phyloP scores from a whole-genome alignment of 2,888 invertebrate genomes.

The Myathropa florea region DNA sequence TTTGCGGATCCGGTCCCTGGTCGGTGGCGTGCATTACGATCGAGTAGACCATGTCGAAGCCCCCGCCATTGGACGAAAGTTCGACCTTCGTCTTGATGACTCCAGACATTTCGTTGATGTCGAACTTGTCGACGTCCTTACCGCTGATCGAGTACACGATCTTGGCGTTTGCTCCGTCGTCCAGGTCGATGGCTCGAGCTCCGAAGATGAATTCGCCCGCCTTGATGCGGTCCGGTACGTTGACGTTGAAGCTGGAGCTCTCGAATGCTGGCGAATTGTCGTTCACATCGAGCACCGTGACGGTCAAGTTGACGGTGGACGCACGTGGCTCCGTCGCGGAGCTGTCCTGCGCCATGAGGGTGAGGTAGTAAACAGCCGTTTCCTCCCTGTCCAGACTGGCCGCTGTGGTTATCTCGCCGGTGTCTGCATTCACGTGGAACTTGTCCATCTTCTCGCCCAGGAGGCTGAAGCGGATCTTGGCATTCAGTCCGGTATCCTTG shows the following conservation, averaged over 20 bases:
- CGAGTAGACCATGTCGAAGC: conserved; percentile 84
- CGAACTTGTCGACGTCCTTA: conserved; percentile 89
- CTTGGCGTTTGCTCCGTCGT: conserved; percentile 90
- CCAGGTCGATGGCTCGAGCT: conserved; percentile 91
- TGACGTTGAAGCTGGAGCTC: conserved; percentile 87
- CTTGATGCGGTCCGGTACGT: conserved; percentile 90
- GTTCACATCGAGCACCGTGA: conserved; percentile 90
- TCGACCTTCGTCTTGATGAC: conserved; percentile 91
- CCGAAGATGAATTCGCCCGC: conserved; percentile 94
- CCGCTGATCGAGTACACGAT: conserved; percentile 90
- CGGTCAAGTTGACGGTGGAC: conserved; percentile 91
- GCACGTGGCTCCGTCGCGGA: conserved; percentile 92
- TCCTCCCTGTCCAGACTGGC: conserved; percentile 90
- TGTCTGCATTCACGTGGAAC: conserved; percentile 89
- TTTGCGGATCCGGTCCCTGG: conserved; percentile 86
- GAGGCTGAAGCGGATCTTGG: conserved; percentile 92
- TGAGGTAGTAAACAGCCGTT: conserved; percentile 88
- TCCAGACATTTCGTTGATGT: conserved; percentile 90
- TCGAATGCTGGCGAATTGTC: conserved; percentile 92
- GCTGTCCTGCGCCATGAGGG: conserved; percentile 93
- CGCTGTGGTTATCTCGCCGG: conserved; percentile 90
- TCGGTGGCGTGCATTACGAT: conserved; percentile 91
- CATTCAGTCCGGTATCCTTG: conserved; percentile 91
- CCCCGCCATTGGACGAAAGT: conserved; percentile 83
- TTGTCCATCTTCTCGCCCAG: conserved; percentile 90